Evolutionary conservation across 2,797 vertebrate species (phyloP).

Genomic region (Nasua narica): DNA sequence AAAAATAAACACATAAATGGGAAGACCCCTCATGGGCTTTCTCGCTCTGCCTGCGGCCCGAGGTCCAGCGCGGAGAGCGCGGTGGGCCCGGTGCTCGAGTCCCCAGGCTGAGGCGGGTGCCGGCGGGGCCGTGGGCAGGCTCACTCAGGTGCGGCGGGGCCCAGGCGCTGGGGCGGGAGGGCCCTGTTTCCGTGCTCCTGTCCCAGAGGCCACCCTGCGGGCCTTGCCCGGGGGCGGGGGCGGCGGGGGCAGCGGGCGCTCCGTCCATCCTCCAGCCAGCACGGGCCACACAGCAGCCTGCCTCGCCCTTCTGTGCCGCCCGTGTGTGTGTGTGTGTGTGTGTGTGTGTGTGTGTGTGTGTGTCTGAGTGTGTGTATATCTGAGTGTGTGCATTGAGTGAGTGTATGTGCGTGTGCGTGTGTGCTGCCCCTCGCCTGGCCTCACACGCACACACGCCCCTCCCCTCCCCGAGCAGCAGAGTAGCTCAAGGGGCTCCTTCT

Average conservation of each 20-base stretch:
- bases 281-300: background rate
- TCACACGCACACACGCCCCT: background rate
- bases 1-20: rapidly evolving
- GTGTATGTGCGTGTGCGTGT: background rate
- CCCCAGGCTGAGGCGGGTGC: too few species aligned
- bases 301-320: background rate
- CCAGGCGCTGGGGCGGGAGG: too few species aligned
- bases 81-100: background rate
- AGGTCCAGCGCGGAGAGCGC: rapidly evolving
- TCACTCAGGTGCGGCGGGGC: too few species aligned
- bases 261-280: background rate
- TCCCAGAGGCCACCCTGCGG: too few species aligned
- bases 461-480: background rate
- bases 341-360: background rate
- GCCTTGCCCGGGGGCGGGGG: background rate
- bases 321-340: too few species aligned
- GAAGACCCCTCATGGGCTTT: rapidly evolving
- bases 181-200: too few species aligned
- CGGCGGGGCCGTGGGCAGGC: too few species aligned
- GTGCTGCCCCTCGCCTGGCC: too few species aligned
- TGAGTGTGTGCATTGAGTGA: background rate
- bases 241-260: background rate
- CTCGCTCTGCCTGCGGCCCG: rapidly evolving
- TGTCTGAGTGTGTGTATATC: background rate
- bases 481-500: background rate